Evolutionary conservation across 2,888 invertebrate genomes (phyloP).

Genomic region (Torymus auratus): DNA sequence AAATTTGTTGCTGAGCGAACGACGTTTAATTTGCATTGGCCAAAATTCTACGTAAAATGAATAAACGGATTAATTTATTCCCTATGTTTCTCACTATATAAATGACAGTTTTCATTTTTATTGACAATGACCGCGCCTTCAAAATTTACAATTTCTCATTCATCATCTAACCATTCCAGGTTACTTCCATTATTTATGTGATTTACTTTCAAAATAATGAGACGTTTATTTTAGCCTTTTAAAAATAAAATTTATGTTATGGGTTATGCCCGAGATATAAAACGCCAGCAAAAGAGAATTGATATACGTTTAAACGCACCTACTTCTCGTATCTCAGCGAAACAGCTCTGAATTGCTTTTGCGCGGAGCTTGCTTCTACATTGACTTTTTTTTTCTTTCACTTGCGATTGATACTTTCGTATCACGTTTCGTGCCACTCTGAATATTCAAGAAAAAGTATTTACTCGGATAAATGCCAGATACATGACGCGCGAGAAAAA

Average conservation of each 20-base stretch:
- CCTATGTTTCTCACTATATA: no score
- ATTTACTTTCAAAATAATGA: background rate
- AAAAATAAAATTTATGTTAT: slow-evolving; percentile 28
- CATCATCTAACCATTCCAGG: no score
- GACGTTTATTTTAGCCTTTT: slow-evolving; percentile 9
- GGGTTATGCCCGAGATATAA: slow-evolving; percentile 12
- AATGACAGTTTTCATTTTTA: no score
- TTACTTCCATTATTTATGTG: no score
- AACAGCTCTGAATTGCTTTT: slow-evolving; percentile 42
- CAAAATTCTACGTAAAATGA: no score
- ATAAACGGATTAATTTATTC: no score
- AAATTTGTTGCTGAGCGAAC: slow-evolving; percentile 11
- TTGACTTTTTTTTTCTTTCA: slow-evolving; percentile 18
- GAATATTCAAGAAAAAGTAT: slow-evolving; percentile 20
- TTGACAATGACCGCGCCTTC: no score
- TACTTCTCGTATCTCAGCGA: slow-evolving; percentile 30
- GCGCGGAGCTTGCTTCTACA: background rate
- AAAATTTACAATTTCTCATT: no score
- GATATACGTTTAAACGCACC: slow-evolving; percentile 33
- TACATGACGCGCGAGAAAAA: slow-evolving; percentile 5
- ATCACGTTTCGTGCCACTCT: slow-evolving; percentile 23
- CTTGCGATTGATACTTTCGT: slow-evolving; percentile 27
- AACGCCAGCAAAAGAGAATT: slow-evolving; percentile 25
- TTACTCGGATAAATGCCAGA: slow-evolving; percentile 16
- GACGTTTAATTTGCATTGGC: background rate